Evolutionary conservation across 2,888 invertebrate genomes (phyloP), one percentile per base, ranked within the genome.

Genomic region (Euclidia mi): DNA sequence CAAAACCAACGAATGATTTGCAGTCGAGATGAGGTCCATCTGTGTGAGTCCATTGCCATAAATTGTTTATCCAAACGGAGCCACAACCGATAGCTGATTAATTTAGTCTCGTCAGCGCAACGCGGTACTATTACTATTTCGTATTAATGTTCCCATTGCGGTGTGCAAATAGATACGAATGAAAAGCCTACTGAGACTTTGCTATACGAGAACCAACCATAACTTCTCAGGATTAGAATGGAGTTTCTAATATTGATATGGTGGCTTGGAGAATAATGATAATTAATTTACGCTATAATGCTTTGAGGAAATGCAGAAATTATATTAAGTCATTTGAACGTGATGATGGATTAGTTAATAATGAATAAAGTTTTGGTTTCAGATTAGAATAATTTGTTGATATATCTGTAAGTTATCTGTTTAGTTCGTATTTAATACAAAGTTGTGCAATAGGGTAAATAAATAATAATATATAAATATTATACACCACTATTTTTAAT

Each of bases 111-210:
- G 18, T 48, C 44, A 40, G 44, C 51, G 47, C 51, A 32, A 38
- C 29, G 40, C 35, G 29, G 2, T 50, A 44, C 65, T 65, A 61
- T 61, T 60, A 64, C 44, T 38, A 37, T n/a, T n/a, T 31, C 44
- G 40, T 40, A 65, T 61, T 56, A 65, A 57, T 65, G 56, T 44
- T 56, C 43, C 41, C 57, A 43, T 60, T 67, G 65, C 37, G 52
- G 57, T 35, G 11, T 53, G 47, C 67, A 67, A 67, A 70, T 71
- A 70, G 53, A 55, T 50, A 60, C 42, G 57, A 66, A 56, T 57
- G 44, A 60, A 57, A 53, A 40, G 41, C 60, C 42, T 40, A 40
- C 18, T 32, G 32, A 15, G 9, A n/a, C 11, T 3, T 14, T 2
- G 2, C 4, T 43, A 20, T 2, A 14, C n/a, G 2, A 65, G 51